Evolutionary conservation across 1,140 invertebrate genomes (phyloP), one percentile per base, ranked within the genome.

Genomic region (Drosophila eugracilis): DNA sequence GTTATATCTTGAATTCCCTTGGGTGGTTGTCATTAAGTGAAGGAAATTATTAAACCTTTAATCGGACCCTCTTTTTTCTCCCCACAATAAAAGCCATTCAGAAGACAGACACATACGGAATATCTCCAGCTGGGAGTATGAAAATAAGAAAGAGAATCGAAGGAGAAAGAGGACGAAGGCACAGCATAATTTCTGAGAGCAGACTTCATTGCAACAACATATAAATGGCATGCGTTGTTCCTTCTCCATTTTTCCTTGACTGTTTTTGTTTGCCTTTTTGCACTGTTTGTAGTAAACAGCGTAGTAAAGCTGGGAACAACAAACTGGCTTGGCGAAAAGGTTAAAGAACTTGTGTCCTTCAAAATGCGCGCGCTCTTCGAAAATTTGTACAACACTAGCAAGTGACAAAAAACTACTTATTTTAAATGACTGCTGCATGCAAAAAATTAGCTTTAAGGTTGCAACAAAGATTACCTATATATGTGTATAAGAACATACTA

Each of bases 331-430:
- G 41, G 63, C 55, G 53, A 48, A 80, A 66, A 78, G 81, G 81
- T 86, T 74, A 86, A 86, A 83, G 81, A 86, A 86, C 81, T 88
- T 45, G 50, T 86, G 81, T 86, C 81, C 81, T 86, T 86, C 81
- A 75, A 86, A 85, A 59, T 71, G 77, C 73, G 81, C 81, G 80
- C 80, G 81, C 70, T 74, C 37, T 36, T 17, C n/a, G 6, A 17
- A 10, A 14, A 22, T 2, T 19, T 77, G 59, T 52, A 32, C 58
- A 41, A 36, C 55, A 59, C 59, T 72, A 50, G 10, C 42, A 28
- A 39, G 37, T n/a, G n/a, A n/a, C 37, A 60, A 30, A 49, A 24
- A 60, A 75, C n/a, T n/a, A n/a, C n/a, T n/a, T n/a, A n/a, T n/a
- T n/a, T n/a, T n/a, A n/a, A n/a, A n/a, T n/a, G n/a, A n/a, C n/a